phyloP scores from a whole-genome alignment of 1,140 invertebrate genomes.

The Drosophila lacertosa region DNA sequence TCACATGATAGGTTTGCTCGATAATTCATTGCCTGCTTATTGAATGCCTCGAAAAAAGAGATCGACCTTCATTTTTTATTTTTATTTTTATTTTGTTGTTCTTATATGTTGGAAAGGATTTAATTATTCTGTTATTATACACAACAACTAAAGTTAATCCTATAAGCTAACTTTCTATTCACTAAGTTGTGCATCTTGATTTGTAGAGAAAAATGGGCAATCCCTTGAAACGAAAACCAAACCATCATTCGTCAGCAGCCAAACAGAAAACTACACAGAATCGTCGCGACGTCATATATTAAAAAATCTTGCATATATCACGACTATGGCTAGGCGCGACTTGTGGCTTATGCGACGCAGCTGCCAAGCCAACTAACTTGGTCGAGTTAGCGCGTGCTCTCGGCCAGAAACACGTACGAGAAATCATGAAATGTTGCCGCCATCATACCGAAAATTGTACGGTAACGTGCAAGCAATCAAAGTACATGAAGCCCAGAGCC shows the following conservation, averaged over 20 bases:
- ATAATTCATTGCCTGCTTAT: constrained; percentile 58
- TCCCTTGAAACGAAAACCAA: constrained; percentile 44
- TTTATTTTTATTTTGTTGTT: too few species aligned
- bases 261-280: constrained; percentile 59
- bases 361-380: constrained; percentile 26
- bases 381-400: constrained; percentile 64
- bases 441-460: constrained; percentile 82
- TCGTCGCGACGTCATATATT: constrained; percentile 40
- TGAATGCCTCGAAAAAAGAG: neutral
- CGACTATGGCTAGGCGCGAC: constrained; percentile 7
- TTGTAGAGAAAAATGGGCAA: too few species aligned
- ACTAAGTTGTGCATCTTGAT: too few species aligned
- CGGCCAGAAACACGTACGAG: constrained; percentile 72
- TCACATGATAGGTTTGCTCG: constrained; percentile 9
- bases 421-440: constrained; percentile 83
- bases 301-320: constrained; percentile 66
- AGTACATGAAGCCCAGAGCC: constrained; percentile 56
- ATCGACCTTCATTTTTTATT: constrained; percentile 60
- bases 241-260: constrained; percentile 74
- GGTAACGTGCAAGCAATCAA: constrained; percentile 83
- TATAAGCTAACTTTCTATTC: too few species aligned
- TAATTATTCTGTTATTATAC: too few species aligned
- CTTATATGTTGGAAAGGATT: too few species aligned
- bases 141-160: too few species aligned
- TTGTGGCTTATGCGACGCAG: constrained; percentile 28